Evolutionary conservation across 2,888 invertebrate species (phyloP), one percentile per base, ranked within the genome.

Genomic region (Autographa gamma): DNA sequence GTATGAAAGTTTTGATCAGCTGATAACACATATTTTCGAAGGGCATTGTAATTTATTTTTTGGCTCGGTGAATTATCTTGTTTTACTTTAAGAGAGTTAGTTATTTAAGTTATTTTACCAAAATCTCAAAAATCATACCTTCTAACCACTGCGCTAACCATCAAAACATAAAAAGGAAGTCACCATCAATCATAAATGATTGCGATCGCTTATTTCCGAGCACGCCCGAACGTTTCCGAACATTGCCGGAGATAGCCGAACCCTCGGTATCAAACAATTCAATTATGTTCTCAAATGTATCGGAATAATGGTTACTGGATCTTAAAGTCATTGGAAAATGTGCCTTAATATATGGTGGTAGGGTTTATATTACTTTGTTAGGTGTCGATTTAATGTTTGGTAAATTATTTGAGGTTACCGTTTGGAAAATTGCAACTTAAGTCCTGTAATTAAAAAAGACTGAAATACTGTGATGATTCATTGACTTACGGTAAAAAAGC

Each of bases 261-360:
- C 61, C 41, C 74, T 78, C 70, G 72, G 63, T 69, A 73, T 68
- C 79, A 77, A 81, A 83, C 83, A 83, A 83, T 83, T 83, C 75
- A 77, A 81, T 80, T 79, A 81, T 48, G 69, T 75, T 66, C 66
- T 63, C 77, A 80, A 81, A 85, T 84, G 82, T 77, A 79, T 76
- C 71, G 82, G 82, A 86, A 88, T 88, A 84, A 86, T 84, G 81
- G 81, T 71, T 73, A 59, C 56, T 25, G 38, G 56, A 54, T 71
- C 81, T 65, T 66, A 74, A 25, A 19, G 31, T 48, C 3, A 48
- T n/a, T n/a, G n/a, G n/a, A 48, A 48, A n/a, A n/a, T 48, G 48
- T 48, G n/a, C 7, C 7, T 48, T 48, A 48, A 7, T 8, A n/a
- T 6, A n/a, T n/a, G n/a, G n/a, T 8, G 1, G n/a, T 48, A 48